Conservation (phyloP, 2,113 vertebrate species). For the Xenus cinereus region DNA sequence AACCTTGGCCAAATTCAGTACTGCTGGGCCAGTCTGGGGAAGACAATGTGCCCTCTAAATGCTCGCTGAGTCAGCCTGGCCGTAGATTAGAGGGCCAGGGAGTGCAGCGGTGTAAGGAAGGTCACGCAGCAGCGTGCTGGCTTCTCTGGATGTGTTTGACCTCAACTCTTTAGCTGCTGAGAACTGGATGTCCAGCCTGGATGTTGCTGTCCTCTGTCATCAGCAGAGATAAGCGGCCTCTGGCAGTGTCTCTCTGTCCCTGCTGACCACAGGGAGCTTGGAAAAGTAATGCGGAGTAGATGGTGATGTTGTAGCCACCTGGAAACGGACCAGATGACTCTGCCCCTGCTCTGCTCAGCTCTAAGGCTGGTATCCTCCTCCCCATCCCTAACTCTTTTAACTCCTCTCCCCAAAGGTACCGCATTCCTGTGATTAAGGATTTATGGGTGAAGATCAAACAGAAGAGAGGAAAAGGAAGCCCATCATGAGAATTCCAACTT, state of each 20-base stretch:
- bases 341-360: conserved; percentile 14
- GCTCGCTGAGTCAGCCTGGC: not conserved
- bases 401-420: conserved; percentile 62
- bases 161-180: conserved; percentile 51
- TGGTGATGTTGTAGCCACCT: conserved; percentile 12
- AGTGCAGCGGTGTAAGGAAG: not conserved
- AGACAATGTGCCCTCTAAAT: not conserved
- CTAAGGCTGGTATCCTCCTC: not conserved
- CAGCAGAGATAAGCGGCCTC: conserved; percentile 25
- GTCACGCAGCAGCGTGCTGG: not conserved
- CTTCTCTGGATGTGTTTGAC: conserved; percentile 43
- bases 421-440: conserved; percentile 44
- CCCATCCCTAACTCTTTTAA: conserved; percentile 31
- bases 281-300: not conserved
- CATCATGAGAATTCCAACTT: not conserved
- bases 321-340: conserved; percentile 15
- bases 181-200: conserved; percentile 20
- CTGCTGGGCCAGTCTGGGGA: not conserved
- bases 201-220: conserved; percentile 11
- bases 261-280: conserved; percentile 18
- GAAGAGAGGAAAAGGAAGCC: conserved; percentile 46
- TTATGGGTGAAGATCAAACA: conserved; percentile 43
- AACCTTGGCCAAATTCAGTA: not conserved
- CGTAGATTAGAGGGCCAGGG: not conserved
- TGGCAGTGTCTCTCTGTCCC: conserved; percentile 12